These are phyloP conservation scores for Sturmia bella DNA, from an alignment of 2,888 invertebrate genomes.

Conservation along the genomic window DNA sequence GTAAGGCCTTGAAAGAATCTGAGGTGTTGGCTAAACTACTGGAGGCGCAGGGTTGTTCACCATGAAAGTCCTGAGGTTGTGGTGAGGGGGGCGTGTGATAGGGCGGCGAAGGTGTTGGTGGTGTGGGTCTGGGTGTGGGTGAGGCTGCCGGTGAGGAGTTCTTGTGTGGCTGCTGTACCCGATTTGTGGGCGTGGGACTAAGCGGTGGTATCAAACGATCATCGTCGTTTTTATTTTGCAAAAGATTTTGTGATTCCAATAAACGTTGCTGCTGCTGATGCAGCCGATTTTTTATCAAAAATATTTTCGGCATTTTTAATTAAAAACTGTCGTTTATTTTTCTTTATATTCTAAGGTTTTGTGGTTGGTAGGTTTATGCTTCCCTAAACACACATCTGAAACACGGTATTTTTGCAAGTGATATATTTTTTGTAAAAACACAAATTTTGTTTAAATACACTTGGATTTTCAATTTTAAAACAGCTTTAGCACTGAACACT, in stretches of 20 bases:
- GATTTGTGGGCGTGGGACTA: slow-evolving; percentile 82
- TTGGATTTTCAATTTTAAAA: slow-evolving; percentile 54
- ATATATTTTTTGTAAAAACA: slow-evolving; percentile 13
- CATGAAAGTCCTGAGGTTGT: slow-evolving; percentile 74
- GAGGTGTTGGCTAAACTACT: slow-evolving; percentile 48
- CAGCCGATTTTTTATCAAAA: slow-evolving; percentile 94
- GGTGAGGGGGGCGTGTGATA: slow-evolving; percentile 66
- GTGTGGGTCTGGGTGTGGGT: slow-evolving; percentile 38
- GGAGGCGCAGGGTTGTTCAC: slow-evolving; percentile 10
- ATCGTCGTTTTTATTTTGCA: slow-evolving; percentile 85
- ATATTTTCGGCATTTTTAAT: slow-evolving; percentile 93
- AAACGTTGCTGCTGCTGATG: slow-evolving; percentile 94
- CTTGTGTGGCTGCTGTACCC: slow-evolving; percentile 66
- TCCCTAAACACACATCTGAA: slow-evolving; percentile 17
- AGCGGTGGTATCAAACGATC: slow-evolving; percentile 85
- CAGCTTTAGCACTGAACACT: slow-evolving; percentile 68
- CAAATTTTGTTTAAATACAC: slow-evolving; percentile 36
- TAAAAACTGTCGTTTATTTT: slow-evolving; percentile 37
- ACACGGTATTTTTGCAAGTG: slow-evolving; percentile 1
- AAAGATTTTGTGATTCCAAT: slow-evolving; percentile 91
- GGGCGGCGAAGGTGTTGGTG: slow-evolving; percentile 64
- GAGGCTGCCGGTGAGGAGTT: slow-evolving; percentile 38
- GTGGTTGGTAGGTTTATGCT: background rate
- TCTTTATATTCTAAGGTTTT: slow-evolving; percentile 15
- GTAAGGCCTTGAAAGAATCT: slow-evolving; percentile 61